These are phyloP conservation scores for Notothenia rossii DNA, from an alignment of 2,113 vertebrate genomes.

Conservation along the genomic window DNA sequence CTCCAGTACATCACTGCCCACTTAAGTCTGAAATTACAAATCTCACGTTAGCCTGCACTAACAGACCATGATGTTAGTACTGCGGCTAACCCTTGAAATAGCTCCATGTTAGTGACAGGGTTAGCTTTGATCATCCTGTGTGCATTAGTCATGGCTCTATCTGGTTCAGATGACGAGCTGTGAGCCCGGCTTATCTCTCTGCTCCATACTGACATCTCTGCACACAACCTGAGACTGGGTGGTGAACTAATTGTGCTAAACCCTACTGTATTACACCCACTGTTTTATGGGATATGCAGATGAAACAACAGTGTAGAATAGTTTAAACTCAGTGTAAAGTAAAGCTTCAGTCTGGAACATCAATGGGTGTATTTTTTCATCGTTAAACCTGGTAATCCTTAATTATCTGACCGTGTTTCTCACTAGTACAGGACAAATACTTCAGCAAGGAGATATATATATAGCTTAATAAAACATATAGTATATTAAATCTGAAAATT, in stretches of 20 bases:
- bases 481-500: neutral
- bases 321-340: slow-evolving; percentile 32
- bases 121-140: slow-evolving; percentile 54
- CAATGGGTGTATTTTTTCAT: neutral
- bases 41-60: slow-evolving; percentile 15
- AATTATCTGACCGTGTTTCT: slow-evolving; percentile 4
- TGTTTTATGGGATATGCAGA: slow-evolving; percentile 22
- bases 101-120: slow-evolving; percentile 35
- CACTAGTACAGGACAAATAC: neutral
- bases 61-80: slow-evolving; percentile 31
- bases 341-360: slow-evolving; percentile 5
- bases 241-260: slow-evolving; percentile 42
- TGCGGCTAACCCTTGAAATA: slow-evolving; percentile 48
- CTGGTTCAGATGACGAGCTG: slow-evolving; percentile 33
- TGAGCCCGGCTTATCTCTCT: slow-evolving; percentile 46
- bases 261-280: slow-evolving; percentile 15
- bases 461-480: neutral
- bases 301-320: slow-evolving; percentile 17
- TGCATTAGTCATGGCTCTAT: slow-evolving; percentile 46
- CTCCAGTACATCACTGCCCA: neutral
- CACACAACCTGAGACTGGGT: slow-evolving; percentile 39
- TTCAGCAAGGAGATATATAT: neutral
- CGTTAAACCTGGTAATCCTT: slow-evolving; percentile 14
- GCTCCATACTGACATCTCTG: slow-evolving; percentile 30
- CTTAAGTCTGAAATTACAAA: slow-evolving; percentile 25